These are phyloP conservation scores for Nothoprocta pentlandii DNA, from an alignment of 2,113 vertebrate genomes.

Conservation along the genomic window DNA sequence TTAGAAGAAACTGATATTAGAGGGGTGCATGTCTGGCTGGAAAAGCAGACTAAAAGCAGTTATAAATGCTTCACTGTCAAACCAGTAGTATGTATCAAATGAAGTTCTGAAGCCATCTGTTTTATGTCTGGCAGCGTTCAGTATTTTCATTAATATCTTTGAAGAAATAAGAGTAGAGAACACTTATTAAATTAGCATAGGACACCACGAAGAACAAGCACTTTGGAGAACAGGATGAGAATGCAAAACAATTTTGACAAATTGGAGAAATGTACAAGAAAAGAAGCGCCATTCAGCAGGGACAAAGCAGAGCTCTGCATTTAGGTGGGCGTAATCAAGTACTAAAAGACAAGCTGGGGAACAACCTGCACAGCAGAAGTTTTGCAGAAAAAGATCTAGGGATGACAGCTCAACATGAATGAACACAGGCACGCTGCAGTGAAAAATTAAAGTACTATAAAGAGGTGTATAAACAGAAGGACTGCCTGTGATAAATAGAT, in stretches of 20 bases:
- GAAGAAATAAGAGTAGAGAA: background rate
- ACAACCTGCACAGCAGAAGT: background rate
- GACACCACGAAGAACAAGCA: slow-evolving; percentile 48
- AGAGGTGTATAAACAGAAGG: slow-evolving; percentile 33
- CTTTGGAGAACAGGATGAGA: slow-evolving; percentile 37
- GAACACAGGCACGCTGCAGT: background rate
- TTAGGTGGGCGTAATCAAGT: background rate
- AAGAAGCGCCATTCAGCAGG: background rate
- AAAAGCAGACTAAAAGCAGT: slow-evolving; percentile 62
- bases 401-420: slow-evolving; percentile 9
- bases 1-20: slow-evolving; percentile 53
- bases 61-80: slow-evolving; percentile 67
- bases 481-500: slow-evolving; percentile 32
- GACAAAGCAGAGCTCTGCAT: background rate
- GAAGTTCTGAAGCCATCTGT: slow-evolving; percentile 71
- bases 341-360: background rate
- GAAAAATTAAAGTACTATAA: slow-evolving; percentile 47
- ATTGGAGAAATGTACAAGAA: background rate
- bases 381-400: background rate
- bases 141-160: slow-evolving; percentile 67
- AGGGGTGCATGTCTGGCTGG: slow-evolving; percentile 37
- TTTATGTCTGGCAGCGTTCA: slow-evolving; percentile 64
- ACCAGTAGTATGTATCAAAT: slow-evolving; percentile 57
- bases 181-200: slow-evolving; percentile 59
- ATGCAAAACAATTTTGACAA: slow-evolving; percentile 50